Evolutionary conservation across 2,797 vertebrate species (phyloP).

Genomic region (Sphenopsis melanotis): DNA sequence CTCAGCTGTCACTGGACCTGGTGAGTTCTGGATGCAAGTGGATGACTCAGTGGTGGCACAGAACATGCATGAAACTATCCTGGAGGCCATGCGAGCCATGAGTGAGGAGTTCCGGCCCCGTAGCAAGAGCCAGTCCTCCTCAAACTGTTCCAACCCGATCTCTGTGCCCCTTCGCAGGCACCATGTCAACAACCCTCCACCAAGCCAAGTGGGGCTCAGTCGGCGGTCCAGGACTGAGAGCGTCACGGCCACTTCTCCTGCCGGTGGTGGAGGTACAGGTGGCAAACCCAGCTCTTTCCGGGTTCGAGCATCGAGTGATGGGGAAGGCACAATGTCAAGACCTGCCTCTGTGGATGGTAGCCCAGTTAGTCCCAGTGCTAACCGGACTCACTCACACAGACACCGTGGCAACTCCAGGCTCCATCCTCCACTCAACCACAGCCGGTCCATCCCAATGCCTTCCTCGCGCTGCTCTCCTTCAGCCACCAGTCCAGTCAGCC

Average conservation of each 20-base stretch:
- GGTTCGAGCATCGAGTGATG: conserved; percentile 85
- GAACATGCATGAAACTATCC: conserved; percentile 89
- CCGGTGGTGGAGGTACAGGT: conserved; percentile 65
- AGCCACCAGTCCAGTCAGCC: conserved; percentile 83
- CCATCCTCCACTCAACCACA: conserved; percentile 85
- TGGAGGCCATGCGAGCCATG: conserved; percentile 89
- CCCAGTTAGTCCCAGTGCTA: conserved; percentile 82
- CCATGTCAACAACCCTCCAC: conserved; percentile 85
- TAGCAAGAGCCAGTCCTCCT: conserved; percentile 88
- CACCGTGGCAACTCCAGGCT: conserved; percentile 81
- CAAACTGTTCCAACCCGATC: conserved; percentile 87
- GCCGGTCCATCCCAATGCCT: conserved; percentile 86
- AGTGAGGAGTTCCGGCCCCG: conserved; percentile 87
- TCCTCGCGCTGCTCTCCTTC: conserved; percentile 85
- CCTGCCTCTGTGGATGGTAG: conserved; percentile 87
- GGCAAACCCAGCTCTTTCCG: conserved; percentile 83
- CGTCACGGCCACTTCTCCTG: conserved; percentile 82
- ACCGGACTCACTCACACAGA: conserved; percentile 77
- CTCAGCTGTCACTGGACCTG: conserved; percentile 83
- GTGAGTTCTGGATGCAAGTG: conserved; percentile 92
- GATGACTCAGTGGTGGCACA: conserved; percentile 88
- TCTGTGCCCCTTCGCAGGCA: conserved; percentile 84
- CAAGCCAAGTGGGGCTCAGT: conserved; percentile 85
- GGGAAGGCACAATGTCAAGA: conserved; percentile 87
- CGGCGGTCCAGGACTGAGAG: conserved; percentile 83